Base-by-base conservation (phyloP, 2,888 invertebrate genomes). In the Hirudinaria manillensis region DNA sequence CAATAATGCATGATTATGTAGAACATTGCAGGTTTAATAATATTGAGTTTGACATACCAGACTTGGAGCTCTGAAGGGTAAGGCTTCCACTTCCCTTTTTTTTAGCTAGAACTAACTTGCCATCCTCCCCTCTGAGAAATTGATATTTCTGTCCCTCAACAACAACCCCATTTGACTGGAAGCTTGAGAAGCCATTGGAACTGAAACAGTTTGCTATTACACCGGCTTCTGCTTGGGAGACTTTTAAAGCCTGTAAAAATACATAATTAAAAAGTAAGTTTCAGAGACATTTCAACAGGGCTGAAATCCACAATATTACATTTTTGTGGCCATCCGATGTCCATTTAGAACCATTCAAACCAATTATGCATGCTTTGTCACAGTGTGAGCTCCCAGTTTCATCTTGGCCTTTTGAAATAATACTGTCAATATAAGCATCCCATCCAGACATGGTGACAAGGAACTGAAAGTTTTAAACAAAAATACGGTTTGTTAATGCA, bases 361-460 rank as follows among this genome's bases (percentile, higher is more conserved):
- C 81, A 70, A 81, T 80, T 24, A 81, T 81, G 65, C 79, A 79
- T 0, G 76, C 81, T 34, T 76, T 79, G 75, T 81, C 81, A 19
- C 56, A 65, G 65, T 80, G 78, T 0, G 76, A 53, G 10, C 32
- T 45, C 10, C 80, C 79, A n/a, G 51, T 38, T 3, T 53, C 61
- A 75, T 80, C 81, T 32, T 78, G 78, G 34, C 76, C 76, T 21
- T 81, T 79, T 10, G 77, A 78, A 56, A 80, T 55, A 34, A 81
- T 56, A 75, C 80, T 81, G 66, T 81, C 81, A 21, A 81, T 78
- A 76, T 81, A 81, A n/a, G 77, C 73, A 78, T 81, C 80, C 81
- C 81, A 81, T 77, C 78, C 76, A 76, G 74, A 4, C 74, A 74
- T 68, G 21, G 21, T 32, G 19, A 70, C 24, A 24, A 51, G 71